Evolutionary conservation across 2,113 vertebrate genomes (phyloP), one percentile per base, ranked within the genome.

Genomic region (Cinclus cinclus): DNA sequence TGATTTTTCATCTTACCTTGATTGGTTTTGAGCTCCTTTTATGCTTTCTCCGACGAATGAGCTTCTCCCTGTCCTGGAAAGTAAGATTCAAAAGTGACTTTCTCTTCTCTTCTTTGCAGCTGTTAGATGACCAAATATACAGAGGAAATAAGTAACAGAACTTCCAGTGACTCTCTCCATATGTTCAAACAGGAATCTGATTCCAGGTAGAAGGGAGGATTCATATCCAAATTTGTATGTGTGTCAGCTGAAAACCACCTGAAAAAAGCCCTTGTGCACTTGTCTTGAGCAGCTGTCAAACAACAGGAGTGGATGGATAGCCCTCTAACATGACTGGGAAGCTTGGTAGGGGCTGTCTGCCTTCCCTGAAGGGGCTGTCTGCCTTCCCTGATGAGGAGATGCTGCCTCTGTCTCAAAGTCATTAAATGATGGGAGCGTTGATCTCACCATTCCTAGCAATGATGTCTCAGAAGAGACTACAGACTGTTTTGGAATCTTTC

Each of bases 11-110:
- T 65, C 73, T 95, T 98, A 99, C 99, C 98, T 99, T 99, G 94
- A 99, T 98, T 85, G 99, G 99, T 92, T 99, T 99, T 39, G 99
- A 99, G 95, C 98, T 99, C 98, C 99, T 98, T 98, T 99, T 99
- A 98, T 99, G 99, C 64, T 98, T 99, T 97, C 99, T 99, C 96
- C 99, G 99, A 49, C 99, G 98, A 82, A 99, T 98, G 3, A 99
- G 98, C 93, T 99, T 99, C 97, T 99, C 99, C 95, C 99, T 97
- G 82, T 99, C 99, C 99, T 99, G 91, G 22, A 98, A 97, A 97
- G 94, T 22, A 95, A 92, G 59, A 95, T 27, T 23, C 52, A 95
- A 27, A 83, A 74, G n/a, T 94, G 69, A 91, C 8, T 47, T 50
- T 76, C 42, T 50, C 39, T 77, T 28, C 37, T 83, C 18, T 77